Percentiles rank a stretch among this genome's conserved stretches.
These are phyloP conservation scores for Threskiornis aethiopicus DNA, from an alignment of 2,797 vertebrate genomes.

Conservation along the genomic window DNA sequence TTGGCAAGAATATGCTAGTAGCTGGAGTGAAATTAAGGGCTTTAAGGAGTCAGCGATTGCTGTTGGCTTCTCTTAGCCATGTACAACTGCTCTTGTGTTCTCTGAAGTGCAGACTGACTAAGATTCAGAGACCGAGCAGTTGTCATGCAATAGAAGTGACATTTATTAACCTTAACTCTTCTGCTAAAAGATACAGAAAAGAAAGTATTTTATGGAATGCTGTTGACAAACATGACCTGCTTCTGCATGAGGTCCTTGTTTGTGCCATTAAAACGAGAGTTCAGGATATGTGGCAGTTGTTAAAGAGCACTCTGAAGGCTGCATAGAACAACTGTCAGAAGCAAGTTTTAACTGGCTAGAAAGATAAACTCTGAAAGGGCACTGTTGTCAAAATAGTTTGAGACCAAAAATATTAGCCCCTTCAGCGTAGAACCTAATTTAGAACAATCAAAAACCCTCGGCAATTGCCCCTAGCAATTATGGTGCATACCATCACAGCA, in stretches of 20 bases:
- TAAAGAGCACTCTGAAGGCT: neutral
- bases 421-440: neutral
- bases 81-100: neutral
- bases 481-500: neutral
- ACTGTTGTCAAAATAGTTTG: neutral
- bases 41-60: neutral
- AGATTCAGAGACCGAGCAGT: neutral
- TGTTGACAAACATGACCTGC: neutral
- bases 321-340: neutral
- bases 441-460: accelerated
- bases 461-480: neutral
- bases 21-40: neutral
- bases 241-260: neutral
- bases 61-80: neutral
- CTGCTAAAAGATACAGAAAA: neutral
- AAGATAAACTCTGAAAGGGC: neutral
- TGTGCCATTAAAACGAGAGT: neutral
- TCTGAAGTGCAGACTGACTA: neutral
- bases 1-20: neutral
- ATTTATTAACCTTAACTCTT: neutral
- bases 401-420: neutral
- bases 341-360: neutral
- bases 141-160: neutral
- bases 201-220: neutral
- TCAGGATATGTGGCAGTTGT: neutral